Evolutionary conservation across 2,113 vertebrate genomes (phyloP), one percentile per base, ranked within the genome.

Genomic region (Megaceryle torquata): DNA sequence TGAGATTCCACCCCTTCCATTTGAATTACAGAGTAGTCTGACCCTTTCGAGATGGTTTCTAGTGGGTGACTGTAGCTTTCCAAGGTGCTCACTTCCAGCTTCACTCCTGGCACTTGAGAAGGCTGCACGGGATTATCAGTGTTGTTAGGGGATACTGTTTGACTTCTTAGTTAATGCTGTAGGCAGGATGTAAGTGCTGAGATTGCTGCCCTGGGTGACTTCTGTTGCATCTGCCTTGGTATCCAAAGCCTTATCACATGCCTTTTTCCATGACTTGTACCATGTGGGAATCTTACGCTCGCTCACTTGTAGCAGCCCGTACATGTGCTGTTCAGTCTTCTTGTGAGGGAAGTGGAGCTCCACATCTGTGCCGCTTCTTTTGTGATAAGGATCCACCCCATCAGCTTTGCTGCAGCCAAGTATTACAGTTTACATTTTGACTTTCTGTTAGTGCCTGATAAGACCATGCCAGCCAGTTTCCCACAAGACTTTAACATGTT

Each of bases 361-460:
- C 68, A 15, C 3, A 11, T 77, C 59, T 74, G 80, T 81, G 76
- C 71, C 78, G 72, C 83, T 89, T 4, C 39, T 78, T 46, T 48
- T 70, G 56, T 82, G 94, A 95, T 96, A 93, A 93, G 77, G 39
- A 65, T 68, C 29, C 74, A 35, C 56, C 29, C 44, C 60, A 51
- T 39, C 74, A 84, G 74, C 76, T 64, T 56, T 74, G 59, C 86
- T 80, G 37, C 82, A 72, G 82, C 41, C 63, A 15, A 13, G 37
- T 72, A 35, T 76, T 63, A 35, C 78, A 59, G 68, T 9, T 83
- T 61, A 22, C 3, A 5, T 91, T 82, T 81, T 92, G 68, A 53
- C 60, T 76, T 92, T 63, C 86, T 96, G 94, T 9, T 60, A 21
- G 35, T 26, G 51, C 65, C 56, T 50, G 95, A 97, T 95, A 97